phyloP scores from a whole-genome alignment of 2,113 vertebrate species.

The Neolamprologus sp. region DNA sequence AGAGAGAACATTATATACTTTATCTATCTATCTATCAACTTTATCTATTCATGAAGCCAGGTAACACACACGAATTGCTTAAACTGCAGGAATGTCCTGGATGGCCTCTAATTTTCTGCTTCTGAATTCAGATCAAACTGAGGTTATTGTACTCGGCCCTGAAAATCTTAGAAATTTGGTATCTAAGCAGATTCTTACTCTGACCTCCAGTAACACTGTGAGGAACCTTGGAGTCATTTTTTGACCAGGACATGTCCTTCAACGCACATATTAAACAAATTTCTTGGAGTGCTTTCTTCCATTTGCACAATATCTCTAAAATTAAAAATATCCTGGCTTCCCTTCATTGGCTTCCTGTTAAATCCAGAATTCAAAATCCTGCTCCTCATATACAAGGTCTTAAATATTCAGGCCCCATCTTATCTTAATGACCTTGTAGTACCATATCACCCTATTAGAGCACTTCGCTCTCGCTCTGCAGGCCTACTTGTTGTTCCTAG shows the following conservation, averaged over 20 bases:
- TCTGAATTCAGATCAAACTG: fast-evolving
- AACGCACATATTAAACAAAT: fast-evolving
- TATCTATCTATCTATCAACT: background rate
- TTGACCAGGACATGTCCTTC: fast-evolving
- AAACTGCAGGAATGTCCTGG: background rate
- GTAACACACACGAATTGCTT: fast-evolving
- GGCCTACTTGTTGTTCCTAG: background rate
- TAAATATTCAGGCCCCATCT: background rate
- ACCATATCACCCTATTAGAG: fast-evolving
- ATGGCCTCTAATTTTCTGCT: fast-evolving
- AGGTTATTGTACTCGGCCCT: fast-evolving
- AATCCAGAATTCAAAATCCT: background rate
- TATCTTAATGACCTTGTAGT: background rate
- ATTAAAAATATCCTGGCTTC: background rate
- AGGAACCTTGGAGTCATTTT: background rate
- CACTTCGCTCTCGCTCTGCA: fast-evolving
- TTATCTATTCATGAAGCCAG: background rate
- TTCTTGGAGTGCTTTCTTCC: fast-evolving
- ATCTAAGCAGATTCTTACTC: fast-evolving
- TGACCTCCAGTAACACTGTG: fast-evolving
- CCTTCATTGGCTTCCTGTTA: background rate
- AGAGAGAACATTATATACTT: background rate
- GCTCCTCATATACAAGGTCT: background rate
- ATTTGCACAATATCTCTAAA: fast-evolving
- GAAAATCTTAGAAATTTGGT: fast-evolving